Conservation (phyloP, 2,888 invertebrate species). For the Hemicrepidius hirtus region DNA sequence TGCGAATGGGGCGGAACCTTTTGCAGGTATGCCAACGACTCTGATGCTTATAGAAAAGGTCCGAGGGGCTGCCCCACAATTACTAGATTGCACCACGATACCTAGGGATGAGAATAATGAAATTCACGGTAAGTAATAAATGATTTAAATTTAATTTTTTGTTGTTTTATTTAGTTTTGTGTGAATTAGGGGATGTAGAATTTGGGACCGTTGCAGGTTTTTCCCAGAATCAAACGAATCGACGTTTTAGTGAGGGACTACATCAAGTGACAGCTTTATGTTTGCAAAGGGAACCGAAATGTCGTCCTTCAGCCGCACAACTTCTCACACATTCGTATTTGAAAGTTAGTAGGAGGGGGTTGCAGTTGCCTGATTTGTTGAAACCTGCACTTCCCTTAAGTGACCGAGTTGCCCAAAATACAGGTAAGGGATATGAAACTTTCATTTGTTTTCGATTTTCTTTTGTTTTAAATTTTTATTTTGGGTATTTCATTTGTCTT, state of each 20-base stretch:
- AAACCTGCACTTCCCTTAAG: slow-evolving; percentile 81
- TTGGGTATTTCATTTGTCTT: no score
- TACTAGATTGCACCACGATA: slow-evolving; percentile 84
- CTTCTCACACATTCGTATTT: slow-evolving; percentile 84
- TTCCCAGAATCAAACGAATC: slow-evolving; percentile 71
- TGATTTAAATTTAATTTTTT: no score
- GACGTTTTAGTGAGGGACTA: slow-evolving; percentile 84
- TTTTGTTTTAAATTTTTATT: no score
- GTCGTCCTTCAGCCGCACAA: slow-evolving; percentile 82
- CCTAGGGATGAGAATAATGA: slow-evolving; percentile 72
- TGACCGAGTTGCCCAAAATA: slow-evolving; percentile 73
- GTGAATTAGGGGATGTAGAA: not conserved
- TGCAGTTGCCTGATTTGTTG: slow-evolving; percentile 79
- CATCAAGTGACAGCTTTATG: slow-evolving; percentile 86
- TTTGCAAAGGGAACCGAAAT: slow-evolving; percentile 80
- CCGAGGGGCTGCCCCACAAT: slow-evolving; percentile 84
- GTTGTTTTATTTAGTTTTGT: slow-evolving; percentile 2
- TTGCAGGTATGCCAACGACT: slow-evolving; percentile 88
- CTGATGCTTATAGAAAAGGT: slow-evolving; percentile 94
- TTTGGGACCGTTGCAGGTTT: slow-evolving; percentile 59
- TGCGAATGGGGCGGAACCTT: slow-evolving; percentile 92
- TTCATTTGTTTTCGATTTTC: slow-evolving; percentile 7
- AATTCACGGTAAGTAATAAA: slow-evolving; percentile 66
- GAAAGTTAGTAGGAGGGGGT: slow-evolving; percentile 80
- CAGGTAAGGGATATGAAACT: slow-evolving; percentile 72